These are phyloP conservation scores for Psix sp. DNA, from an alignment of 1,140 invertebrate genomes.

Conservation along the genomic window DNA sequence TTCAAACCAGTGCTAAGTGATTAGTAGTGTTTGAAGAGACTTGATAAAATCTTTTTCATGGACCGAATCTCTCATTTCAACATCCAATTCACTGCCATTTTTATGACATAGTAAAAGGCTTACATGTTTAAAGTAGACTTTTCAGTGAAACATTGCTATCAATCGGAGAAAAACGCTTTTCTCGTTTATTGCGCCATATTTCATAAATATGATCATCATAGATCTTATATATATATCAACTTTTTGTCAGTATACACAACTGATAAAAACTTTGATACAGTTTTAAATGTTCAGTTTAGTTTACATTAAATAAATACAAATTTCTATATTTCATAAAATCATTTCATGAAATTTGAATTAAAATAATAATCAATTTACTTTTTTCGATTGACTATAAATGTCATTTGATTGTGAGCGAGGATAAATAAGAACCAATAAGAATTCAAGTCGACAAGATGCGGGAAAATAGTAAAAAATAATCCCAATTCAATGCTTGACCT, in stretches of 20 bases:
- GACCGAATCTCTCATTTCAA: conserved; percentile 50
- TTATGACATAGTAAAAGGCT: conserved; percentile 42
- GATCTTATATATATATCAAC: no score
- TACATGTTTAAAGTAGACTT: conserved; percentile 34
- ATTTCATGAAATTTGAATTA: conserved; percentile 3
- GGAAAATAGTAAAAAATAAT: conserved; percentile 45
- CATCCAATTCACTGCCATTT: conserved; percentile 54
- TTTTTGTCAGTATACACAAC: no score
- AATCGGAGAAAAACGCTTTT: neutral
- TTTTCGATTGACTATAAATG: no score
- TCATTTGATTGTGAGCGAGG: conserved; percentile 33
- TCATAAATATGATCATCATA: no score
- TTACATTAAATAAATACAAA: no score
- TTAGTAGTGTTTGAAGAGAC: conserved; percentile 40
- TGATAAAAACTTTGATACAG: no score
- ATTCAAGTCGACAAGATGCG: conserved; percentile 33
- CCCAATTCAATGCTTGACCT: conserved; percentile 58
- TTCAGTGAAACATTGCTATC: conserved; percentile 52
- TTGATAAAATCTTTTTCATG: conserved; percentile 30
- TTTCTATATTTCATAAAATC: no score
- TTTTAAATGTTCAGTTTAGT: no score
- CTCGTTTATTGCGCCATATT: conserved; percentile 1
- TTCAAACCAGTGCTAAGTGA: conserved; percentile 52
- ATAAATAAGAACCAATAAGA: conserved; percentile 23
- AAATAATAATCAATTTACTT: no score